A percentile compares a stretch with the other conserved stretches of the same genome.
These are phyloP conservation scores for Globodera ellingtonae DNA, from an alignment of 1,140 invertebrate species.

Conservation along the genomic window DNA sequence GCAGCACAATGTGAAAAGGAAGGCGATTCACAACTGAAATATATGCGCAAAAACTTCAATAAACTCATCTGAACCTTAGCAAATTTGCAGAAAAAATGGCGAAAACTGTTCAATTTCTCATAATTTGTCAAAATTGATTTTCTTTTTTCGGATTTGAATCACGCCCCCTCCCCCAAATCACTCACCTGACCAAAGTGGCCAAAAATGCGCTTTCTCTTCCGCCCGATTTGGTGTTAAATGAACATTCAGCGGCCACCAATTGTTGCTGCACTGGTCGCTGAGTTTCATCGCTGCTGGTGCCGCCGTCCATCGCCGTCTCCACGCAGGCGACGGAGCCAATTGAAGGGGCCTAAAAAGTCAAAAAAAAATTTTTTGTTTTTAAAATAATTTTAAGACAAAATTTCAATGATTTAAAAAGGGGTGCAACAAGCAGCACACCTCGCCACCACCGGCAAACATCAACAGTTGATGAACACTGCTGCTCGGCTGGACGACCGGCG, in stretches of 20 bases:
- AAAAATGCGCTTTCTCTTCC: neutral
- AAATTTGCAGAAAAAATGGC: too few relatives aligned
- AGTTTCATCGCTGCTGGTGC: neutral
- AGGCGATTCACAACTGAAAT: too few relatives aligned
- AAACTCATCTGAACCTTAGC: too few relatives aligned
- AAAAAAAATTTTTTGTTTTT: too few relatives aligned
- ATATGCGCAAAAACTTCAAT: too few relatives aligned
- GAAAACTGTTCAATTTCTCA: too few relatives aligned
- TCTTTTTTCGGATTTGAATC: too few relatives aligned
- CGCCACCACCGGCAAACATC: neutral
- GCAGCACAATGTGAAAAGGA: too few relatives aligned
- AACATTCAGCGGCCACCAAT: neutral
- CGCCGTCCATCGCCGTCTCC: neutral
- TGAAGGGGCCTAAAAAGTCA: neutral
- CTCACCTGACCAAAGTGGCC: neutral
- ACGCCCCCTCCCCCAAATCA: too few relatives aligned
- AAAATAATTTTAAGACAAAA: neutral
- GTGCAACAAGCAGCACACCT: neutral
- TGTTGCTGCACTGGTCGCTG: neutral
- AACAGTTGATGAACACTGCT: conserved; percentile 12
- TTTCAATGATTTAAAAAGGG: too few relatives aligned
- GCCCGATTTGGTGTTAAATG: neutral
- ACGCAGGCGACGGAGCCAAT: neutral
- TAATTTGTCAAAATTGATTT: too few relatives aligned
- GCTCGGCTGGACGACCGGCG: neutral